These are phyloP conservation scores for Chaetophractus vellerosus DNA, from an alignment of 2,797 vertebrate species.

Conservation along the genomic window DNA sequence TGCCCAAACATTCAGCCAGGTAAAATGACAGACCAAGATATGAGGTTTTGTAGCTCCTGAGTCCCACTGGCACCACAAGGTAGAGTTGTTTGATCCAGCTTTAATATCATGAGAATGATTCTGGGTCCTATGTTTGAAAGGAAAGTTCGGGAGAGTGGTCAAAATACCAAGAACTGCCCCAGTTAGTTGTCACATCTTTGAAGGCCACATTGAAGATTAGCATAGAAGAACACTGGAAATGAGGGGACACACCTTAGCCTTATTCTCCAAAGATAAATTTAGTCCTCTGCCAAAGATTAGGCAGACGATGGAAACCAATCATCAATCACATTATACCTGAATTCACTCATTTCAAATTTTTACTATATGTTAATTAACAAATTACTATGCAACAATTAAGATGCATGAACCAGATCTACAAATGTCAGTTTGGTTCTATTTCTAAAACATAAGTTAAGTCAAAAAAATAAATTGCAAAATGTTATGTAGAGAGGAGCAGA, in stretches of 20 bases:
- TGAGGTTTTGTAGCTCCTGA: not conserved
- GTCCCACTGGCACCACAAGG: not conserved
- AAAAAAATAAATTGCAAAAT: slow-evolving; percentile 9
- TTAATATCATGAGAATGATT: not conserved
- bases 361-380: not conserved
- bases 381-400: not conserved
- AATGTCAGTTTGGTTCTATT: not conserved
- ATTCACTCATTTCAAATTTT: not conserved
- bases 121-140: not conserved
- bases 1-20: not conserved
- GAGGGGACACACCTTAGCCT: not conserved
- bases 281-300: too few species aligned
- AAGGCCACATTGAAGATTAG: not conserved
- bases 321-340: not conserved
- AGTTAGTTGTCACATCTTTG: not conserved
- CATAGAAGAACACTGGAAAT: not conserved
- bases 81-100: not conserved
- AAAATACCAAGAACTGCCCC: not conserved
- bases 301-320: too few species aligned
- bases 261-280: not conserved
- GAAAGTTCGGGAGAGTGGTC: not conserved
- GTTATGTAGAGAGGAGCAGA: not conserved
- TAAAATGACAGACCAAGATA: not conserved
- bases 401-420: not conserved
- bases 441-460: not conserved